Evolutionary conservation across 2,113 vertebrate genomes (phyloP).

Genomic region (Melanostigma gelatinosum): DNA sequence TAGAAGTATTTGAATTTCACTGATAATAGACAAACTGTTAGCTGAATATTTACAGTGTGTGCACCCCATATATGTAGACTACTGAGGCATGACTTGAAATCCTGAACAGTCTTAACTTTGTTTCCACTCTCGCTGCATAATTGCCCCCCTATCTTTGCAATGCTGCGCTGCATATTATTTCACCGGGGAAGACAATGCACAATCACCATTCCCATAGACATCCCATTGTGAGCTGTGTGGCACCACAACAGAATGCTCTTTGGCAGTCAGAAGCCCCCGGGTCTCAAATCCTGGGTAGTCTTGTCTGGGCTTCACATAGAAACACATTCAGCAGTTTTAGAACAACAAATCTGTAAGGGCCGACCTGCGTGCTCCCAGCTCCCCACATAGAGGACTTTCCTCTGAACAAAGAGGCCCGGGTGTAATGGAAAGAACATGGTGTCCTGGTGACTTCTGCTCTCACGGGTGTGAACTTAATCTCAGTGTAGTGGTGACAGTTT

Average conservation of each 20-base stretch:
- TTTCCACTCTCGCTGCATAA: conserved; percentile 60
- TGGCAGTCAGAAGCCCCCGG: conserved; percentile 61
- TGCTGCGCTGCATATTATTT: conserved; percentile 77
- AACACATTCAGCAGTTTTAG: conserved; percentile 66
- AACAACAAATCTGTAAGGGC: conserved; percentile 61
- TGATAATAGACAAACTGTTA: background rate
- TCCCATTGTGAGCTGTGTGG: conserved; percentile 75
- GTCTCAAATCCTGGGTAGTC: conserved; percentile 65
- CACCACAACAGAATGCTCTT: conserved; percentile 73
- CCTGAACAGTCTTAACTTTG: conserved; percentile 68
- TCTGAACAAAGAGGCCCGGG: conserved; percentile 24
- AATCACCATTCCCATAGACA: conserved; percentile 75
- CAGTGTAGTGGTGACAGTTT: conserved; percentile 26
- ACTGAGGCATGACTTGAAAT: conserved; percentile 56
- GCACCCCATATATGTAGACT: conserved; percentile 9
- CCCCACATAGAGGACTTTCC: conserved; percentile 43
- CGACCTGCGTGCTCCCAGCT: conserved; percentile 43
- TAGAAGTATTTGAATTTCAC: conserved; percentile 1
- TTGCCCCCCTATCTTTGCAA: conserved; percentile 60
- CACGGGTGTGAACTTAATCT: conserved; percentile 36
- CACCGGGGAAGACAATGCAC: conserved; percentile 77
- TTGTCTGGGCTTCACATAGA: conserved; percentile 72
- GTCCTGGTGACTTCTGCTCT: conserved; percentile 49
- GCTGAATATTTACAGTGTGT: conserved; percentile 23
- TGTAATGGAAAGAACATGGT: conserved; percentile 56